Conservation (phyloP, 2,113 vertebrate species). For the Hyaena hyaena region DNA sequence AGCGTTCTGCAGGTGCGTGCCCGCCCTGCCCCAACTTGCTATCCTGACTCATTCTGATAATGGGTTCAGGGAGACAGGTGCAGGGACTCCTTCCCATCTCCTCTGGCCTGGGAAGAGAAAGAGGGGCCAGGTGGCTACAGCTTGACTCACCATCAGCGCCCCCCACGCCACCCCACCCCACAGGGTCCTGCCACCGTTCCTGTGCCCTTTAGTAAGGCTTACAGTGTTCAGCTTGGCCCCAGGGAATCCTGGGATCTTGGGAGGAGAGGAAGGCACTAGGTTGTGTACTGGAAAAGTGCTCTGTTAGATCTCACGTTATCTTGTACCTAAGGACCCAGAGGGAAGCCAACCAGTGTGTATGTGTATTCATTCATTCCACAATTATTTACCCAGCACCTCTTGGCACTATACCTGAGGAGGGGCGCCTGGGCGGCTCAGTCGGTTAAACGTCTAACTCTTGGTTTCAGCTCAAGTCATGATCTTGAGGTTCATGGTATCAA, state of each 20-base stretch:
- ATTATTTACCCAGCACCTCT: background rate
- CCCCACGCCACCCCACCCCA: no score
- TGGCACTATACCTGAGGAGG: background rate
- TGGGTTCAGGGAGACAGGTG: slow-evolving; percentile 77
- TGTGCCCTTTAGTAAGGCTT: background rate
- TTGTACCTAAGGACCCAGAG: background rate
- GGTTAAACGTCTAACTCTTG: no score
- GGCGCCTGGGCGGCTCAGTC: no score
- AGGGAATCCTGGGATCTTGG: background rate
- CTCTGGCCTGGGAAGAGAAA: background rate
- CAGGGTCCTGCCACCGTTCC: background rate
- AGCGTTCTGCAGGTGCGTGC: slow-evolving; percentile 47
- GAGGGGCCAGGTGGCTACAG: background rate
- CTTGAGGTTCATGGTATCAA: no score
- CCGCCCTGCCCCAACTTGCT: slow-evolving; percentile 46
- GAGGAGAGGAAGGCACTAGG: background rate
- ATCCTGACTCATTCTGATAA: slow-evolving; percentile 76
- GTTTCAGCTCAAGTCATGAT: no score
- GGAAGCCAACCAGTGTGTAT: background rate
- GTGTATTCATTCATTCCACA: background rate
- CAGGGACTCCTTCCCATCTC: background rate
- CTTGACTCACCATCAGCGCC: background rate
- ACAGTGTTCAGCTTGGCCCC: background rate
- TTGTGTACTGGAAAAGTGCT: background rate
- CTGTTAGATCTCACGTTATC: background rate